phyloP scores from a whole-genome alignment of 2,888 invertebrate genomes.

The Labia minor region DNA sequence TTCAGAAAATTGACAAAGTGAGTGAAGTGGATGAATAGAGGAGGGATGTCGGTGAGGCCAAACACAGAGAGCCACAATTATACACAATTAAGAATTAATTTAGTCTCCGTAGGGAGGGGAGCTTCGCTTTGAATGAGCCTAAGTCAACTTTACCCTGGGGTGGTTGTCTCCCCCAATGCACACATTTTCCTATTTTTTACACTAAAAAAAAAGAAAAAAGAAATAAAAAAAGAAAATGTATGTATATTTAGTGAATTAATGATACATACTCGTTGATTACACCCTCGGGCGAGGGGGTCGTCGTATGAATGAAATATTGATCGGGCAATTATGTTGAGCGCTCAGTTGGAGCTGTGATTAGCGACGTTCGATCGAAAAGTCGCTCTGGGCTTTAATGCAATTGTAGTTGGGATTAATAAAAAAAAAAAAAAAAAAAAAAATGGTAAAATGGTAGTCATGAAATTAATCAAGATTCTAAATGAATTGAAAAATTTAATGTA shows the following conservation, averaged over 20 bases:
- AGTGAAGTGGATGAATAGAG: background rate
- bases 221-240: too few relatives aligned
- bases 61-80: background rate
- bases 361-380: background rate
- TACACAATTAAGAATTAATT: slow-evolving; percentile 13
- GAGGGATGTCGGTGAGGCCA: background rate
- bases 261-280: slow-evolving; percentile 13
- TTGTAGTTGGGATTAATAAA: too few relatives aligned
- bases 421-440: too few relatives aligned
- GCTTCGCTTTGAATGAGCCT: background rate
- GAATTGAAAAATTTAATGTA: too few relatives aligned
- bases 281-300: background rate
- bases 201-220: background rate
- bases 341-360: background rate
- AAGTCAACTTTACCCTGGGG: background rate
- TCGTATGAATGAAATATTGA: background rate
- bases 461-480: too few relatives aligned
- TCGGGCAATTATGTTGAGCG: background rate
- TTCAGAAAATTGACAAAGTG: background rate
- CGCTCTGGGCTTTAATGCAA: background rate
- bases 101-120: background rate
- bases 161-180: background rate
- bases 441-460: too few relatives aligned
- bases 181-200: background rate
- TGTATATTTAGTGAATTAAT: slow-evolving; percentile 13